A percentile compares a stretch with the other conserved stretches of the same genome.
Conservation (phyloP, 2,888 invertebrate species). For the Tetrapedia diversipes region DNA sequence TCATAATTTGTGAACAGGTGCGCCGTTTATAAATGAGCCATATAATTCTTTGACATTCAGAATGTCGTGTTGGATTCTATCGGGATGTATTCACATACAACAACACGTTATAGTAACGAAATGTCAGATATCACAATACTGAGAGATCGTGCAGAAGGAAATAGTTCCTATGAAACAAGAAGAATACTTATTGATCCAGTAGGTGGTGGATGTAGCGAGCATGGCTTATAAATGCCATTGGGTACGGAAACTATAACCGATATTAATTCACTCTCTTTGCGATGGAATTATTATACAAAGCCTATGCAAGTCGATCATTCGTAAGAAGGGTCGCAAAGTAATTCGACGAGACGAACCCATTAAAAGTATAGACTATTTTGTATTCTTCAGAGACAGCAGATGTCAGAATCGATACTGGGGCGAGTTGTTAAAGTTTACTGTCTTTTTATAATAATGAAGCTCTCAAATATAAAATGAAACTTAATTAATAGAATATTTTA, state of each 20-base stretch:
- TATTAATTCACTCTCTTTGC: conserved; percentile 35
- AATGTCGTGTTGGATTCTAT: background rate
- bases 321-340: conserved; percentile 2
- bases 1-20: background rate
- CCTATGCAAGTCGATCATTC: conserved; percentile 6
- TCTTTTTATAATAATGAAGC: conserved; percentile 1
- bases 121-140: conserved; percentile 11
- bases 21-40: background rate
- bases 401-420: background rate
- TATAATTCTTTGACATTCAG: background rate
- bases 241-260: conserved; percentile 52
- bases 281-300: conserved; percentile 27
- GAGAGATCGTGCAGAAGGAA: conserved; percentile 31
- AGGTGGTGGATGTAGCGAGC: conserved; percentile 52
- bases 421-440: background rate
- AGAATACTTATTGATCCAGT: conserved; percentile 66
- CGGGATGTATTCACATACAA: background rate
- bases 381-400: background rate
- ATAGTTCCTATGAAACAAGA: conserved; percentile 64
- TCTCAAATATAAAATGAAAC: background rate
- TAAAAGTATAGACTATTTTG: conserved; percentile 10
- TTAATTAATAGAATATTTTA: background rate
- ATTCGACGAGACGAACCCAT: background rate
- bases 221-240: conserved; percentile 46
- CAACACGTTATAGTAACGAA: background rate